phyloP scores from a whole-genome alignment of 2,797 vertebrate genomes.

The Macrochelys suwanniensis region DNA sequence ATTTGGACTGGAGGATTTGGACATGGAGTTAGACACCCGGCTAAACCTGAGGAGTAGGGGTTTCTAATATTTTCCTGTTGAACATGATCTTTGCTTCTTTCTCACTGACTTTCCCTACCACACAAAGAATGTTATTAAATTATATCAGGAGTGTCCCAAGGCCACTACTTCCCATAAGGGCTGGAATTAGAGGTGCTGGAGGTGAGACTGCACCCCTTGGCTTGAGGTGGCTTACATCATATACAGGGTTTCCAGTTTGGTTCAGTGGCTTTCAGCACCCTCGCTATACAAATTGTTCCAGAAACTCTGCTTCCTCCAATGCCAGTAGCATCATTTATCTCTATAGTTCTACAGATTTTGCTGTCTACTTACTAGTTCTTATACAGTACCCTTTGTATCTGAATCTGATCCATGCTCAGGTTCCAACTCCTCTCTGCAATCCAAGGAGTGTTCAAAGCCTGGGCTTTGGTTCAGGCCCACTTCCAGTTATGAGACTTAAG shows the following conservation, averaged over 20 bases:
- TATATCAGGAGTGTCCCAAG: neutral
- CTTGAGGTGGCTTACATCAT: no score
- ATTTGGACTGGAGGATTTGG: neutral
- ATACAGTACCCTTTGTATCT: constrained; percentile 67
- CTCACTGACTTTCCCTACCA: neutral
- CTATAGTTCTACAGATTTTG: neutral
- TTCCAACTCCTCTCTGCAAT: constrained; percentile 66
- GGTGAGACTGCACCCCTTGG: no score
- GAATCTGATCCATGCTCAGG: constrained; percentile 26
- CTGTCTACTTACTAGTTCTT: neutral
- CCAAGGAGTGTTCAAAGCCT: constrained; percentile 53
- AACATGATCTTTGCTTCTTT: neutral
- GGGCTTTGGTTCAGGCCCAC: constrained; percentile 18
- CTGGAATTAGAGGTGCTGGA: no score
- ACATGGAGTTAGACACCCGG: neutral
- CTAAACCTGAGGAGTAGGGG: neutral
- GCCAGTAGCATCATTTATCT: neutral
- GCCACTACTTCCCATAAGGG: neutral
- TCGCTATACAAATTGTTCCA: no score
- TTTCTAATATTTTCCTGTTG: neutral
- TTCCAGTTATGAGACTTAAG: constrained; percentile 44
- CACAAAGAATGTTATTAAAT: neutral
- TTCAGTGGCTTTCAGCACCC: no score
- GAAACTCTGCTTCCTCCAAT: neutral
- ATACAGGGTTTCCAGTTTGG: no score